Percentiles rank a stretch among this genome's conserved stretches.
Evolutionary conservation across 2,113 vertebrate species (phyloP).

Genomic region (Macrotus californicus): DNA sequence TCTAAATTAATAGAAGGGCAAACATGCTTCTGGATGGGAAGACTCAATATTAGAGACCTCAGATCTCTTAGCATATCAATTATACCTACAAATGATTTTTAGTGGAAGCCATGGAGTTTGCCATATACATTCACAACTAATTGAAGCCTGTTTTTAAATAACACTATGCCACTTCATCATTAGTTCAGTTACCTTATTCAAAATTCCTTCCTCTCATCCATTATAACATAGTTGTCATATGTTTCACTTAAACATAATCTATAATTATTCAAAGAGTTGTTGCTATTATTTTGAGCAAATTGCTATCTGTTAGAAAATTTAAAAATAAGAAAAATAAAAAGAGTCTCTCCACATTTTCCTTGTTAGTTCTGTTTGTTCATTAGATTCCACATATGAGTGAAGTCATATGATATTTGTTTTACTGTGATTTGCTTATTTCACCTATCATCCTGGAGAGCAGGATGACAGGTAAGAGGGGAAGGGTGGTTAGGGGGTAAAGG

Average conservation of each 20-base stretch:
- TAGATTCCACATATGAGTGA: no score
- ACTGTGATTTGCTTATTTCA: no score
- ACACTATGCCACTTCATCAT: background rate
- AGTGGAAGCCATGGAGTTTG: background rate
- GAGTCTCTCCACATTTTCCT: no score
- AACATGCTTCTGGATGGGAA: background rate
- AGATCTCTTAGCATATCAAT: background rate
- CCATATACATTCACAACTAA: background rate
- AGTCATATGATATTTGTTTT: no score
- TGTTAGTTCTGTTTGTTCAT: no score
- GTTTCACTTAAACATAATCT: background rate
- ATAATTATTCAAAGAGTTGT: background rate
- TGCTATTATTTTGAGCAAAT: no score
- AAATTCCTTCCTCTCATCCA: background rate
- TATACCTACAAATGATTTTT: background rate
- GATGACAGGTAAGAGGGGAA: no score
- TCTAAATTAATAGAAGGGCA: conserved; percentile 1
- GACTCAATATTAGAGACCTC: background rate
- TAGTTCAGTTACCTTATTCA: background rate
- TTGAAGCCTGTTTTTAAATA: background rate
- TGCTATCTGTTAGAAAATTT: no score
- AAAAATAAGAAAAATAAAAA: no score
- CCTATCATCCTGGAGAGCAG: no score
- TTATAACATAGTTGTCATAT: background rate
- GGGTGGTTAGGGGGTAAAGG: no score